These are phyloP conservation scores for Muscina levida DNA, from an alignment of 2,888 invertebrate genomes.

Conservation along the genomic window DNA sequence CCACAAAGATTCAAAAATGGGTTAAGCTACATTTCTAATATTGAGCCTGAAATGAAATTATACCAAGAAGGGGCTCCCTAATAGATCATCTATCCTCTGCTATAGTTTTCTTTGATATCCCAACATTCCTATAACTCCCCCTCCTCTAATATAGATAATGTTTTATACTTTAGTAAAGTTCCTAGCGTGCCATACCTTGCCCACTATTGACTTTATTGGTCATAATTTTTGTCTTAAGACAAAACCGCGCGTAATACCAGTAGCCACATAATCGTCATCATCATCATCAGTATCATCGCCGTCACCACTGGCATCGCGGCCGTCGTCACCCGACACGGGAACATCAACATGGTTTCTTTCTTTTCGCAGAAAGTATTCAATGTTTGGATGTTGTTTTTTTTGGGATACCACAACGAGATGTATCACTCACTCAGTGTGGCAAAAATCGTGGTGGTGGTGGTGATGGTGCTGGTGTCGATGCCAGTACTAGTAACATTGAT, in stretches of 20 bases:
- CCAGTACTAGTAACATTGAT: not conserved
- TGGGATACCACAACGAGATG: slow-evolving; percentile 55
- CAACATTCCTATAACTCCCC: too few relatives aligned
- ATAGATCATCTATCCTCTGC: too few relatives aligned
- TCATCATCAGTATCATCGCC: slow-evolving; percentile 21
- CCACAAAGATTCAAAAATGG: too few relatives aligned
- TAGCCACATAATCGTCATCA: slow-evolving; percentile 57
- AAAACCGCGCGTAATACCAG: slow-evolving; percentile 53
- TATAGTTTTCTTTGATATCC: too few relatives aligned
- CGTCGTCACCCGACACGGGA: not conserved
- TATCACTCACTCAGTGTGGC: slow-evolving; percentile 58
- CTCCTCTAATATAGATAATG: too few relatives aligned
- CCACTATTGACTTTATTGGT: slow-evolving; percentile 7
- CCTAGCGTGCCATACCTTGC: slow-evolving; percentile 35
- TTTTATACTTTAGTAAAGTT: too few relatives aligned
- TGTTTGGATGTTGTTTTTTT: slow-evolving; percentile 45
- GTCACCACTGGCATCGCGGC: not conserved
- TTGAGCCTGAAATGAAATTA: too few relatives aligned
- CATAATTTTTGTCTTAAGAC: slow-evolving; percentile 13
- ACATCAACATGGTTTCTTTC: slow-evolving; percentile 46
- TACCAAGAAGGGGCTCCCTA: too few relatives aligned
- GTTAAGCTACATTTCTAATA: too few relatives aligned
- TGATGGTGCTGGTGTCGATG: slow-evolving; percentile 20
- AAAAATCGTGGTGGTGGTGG: slow-evolving; percentile 39
- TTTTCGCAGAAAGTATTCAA: slow-evolving; percentile 40